Evolutionary conservation across 2,888 invertebrate species (phyloP), one percentile per base, ranked within the genome.

Genomic region (Sericinus montela): DNA sequence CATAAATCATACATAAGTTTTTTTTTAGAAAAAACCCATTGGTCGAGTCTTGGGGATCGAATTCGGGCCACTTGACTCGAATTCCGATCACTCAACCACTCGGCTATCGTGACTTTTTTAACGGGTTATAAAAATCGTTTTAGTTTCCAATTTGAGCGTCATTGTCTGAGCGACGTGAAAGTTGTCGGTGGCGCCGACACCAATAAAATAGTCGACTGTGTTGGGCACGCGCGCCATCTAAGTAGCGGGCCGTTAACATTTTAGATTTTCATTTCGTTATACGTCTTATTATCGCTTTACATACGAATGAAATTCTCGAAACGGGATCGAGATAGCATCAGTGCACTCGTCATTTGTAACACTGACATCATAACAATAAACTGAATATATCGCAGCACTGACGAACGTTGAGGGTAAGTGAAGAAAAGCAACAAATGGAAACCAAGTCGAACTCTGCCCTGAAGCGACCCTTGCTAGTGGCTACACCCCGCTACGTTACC

Each of bases 131-230:
- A 86, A 85, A 82, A 80, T 78, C 54, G 80, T 82, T 82, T 83
- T 48, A 72, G 74, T 78, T 75, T 78, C 79, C 80, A 82, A 87
- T 85, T 87, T 82, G 80, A 82, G 74, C 69, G 72, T 80, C 75
- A 80, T 83, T 87, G 86, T 84, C 79, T 13, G 11, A 1, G 32
- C 75, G 82, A 80, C 73, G 85, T 75, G 87, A 88, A 87, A 87
- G 87, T 82, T 80, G 76, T 75, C 69, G 64, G 71, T 83, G 87
- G 87, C 87, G 86, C 87, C 86, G 80, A 75, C 81, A 78, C 78
- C 77, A 84, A 87, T 87, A 87, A 84, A 83, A 75, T 72, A 58
- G 75, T 69, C 76, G 73, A 72, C 69, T 68, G 64, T 59, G 60
- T 60, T 60, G 72, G 59, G 75, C 79, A 78, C 80, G 80, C 72